Evolutionary conservation across 1,140 invertebrate species (phyloP).

Genomic region (Drosophila rhopaloa): DNA sequence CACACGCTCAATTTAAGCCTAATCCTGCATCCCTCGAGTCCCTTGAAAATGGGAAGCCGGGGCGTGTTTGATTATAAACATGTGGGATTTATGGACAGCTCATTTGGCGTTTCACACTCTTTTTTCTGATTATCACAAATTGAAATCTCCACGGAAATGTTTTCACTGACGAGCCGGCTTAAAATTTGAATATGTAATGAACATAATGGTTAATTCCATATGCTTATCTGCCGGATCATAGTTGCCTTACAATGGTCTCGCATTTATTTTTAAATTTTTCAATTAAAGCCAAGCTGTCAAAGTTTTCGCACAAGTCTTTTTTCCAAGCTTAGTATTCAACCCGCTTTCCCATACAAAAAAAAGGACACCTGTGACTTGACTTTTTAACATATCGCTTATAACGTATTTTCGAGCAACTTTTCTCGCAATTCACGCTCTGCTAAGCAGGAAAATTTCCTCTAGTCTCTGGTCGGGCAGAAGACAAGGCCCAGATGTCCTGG

Average conservation of each 20-base stretch:
- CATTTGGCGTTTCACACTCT: constrained; percentile 68
- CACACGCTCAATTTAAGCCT: constrained; percentile 84
- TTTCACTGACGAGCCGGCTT: constrained; percentile 50
- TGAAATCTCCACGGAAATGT: constrained; percentile 51
- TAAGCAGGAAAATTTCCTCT: constrained; percentile 44
- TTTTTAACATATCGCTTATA: constrained; percentile 71
- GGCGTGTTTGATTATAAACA: constrained; percentile 82
- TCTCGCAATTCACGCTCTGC: constrained; percentile 55
- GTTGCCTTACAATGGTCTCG: constrained; percentile 14
- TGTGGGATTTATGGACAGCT: constrained; percentile 77
- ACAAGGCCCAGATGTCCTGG: constrained; percentile 52
- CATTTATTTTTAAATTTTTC: constrained; percentile 29
- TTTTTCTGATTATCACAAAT: constrained; percentile 54
- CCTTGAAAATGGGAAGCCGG: background rate
- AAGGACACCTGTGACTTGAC: constrained; percentile 49
- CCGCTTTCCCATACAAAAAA: constrained; percentile 7
- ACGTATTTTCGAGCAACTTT: constrained; percentile 69
- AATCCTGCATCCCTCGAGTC: constrained; percentile 54
- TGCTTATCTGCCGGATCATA: constrained; percentile 32
- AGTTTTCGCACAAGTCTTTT: background rate
- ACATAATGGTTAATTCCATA: constrained; percentile 25
- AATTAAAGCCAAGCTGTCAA: constrained; percentile 37
- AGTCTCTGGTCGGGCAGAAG: constrained; percentile 33
- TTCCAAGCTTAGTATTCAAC: constrained; percentile 3
- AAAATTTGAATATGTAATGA: constrained; percentile 71